Percentiles rank a stretch among this genome's conserved stretches.
These are phyloP conservation scores for Poicephalus meyeri DNA, from an alignment of 2,113 vertebrate genomes.

Conservation along the genomic window DNA sequence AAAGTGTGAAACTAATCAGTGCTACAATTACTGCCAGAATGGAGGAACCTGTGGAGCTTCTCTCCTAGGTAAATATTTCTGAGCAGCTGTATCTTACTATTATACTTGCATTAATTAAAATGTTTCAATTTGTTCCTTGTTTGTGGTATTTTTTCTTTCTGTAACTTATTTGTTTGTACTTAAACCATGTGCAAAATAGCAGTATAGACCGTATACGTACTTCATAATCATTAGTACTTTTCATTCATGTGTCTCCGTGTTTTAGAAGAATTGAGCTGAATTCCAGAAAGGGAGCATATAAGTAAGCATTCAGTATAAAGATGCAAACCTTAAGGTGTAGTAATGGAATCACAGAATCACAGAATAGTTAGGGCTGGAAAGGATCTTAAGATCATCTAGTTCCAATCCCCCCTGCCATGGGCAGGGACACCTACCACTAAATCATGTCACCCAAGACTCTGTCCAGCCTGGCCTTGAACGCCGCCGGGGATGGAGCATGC, in stretches of 20 bases:
- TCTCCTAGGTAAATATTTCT: constrained; percentile 82
- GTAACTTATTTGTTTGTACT: neutral
- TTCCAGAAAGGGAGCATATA: neutral
- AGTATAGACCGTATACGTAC: neutral
- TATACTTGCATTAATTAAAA: neutral
- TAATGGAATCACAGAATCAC: neutral
- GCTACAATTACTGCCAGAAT: constrained; percentile 93
- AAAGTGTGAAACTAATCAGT: constrained; percentile 94
- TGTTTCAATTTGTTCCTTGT: neutral
- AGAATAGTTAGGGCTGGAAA: no score
- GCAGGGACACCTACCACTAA: no score
- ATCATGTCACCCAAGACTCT: no score
- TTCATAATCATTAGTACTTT: neutral
- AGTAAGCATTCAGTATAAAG: neutral
- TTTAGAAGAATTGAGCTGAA: neutral
- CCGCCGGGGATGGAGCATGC: no score
- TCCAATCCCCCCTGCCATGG: no score
- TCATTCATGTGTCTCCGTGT: fast-evolving
- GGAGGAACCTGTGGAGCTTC: constrained; percentile 93
- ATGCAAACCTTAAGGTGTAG: fast-evolving
- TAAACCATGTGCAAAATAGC: neutral
- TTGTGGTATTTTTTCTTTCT: neutral
- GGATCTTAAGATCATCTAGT: no score
- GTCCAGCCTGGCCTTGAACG: no score
- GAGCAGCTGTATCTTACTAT: neutral